A percentile compares a stretch with the other conserved stretches of the same genome.
Conservation (phyloP, 2,888 invertebrate genomes). For the Lottia scabra region DNA sequence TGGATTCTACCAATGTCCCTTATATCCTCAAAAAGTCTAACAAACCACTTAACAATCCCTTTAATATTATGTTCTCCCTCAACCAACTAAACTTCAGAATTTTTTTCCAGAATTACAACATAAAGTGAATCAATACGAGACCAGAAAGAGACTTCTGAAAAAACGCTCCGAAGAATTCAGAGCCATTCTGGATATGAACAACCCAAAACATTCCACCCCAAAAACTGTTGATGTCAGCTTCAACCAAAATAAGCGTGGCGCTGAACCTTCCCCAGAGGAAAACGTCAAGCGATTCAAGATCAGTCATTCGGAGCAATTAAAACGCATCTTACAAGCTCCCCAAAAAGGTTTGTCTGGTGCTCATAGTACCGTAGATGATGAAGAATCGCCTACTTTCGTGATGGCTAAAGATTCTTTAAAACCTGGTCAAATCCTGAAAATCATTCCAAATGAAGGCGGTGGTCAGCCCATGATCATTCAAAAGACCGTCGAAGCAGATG, state of each 20-base stretch:
- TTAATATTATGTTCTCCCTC: no score
- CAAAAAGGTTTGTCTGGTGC: background rate
- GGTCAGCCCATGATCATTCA: background rate
- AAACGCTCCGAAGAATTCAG: constrained; percentile 50
- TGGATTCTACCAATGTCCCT: background rate
- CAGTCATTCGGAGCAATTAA: background rate
- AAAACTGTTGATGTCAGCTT: no score
- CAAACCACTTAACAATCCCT: no score
- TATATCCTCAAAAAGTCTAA: background rate
- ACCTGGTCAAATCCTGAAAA: background rate
- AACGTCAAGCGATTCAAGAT: background rate
- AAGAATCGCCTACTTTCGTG: background rate
- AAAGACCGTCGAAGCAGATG: background rate
- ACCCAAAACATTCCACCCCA: background rate
- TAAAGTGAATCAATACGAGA: constrained; percentile 48
- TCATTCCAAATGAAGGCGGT: background rate
- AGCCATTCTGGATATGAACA: constrained; percentile 34
- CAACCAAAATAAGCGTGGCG: background rate
- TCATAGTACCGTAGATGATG: background rate
- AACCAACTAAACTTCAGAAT: no score
- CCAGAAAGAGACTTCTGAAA: constrained; percentile 44
- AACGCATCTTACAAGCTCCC: background rate
- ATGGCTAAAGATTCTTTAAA: background rate
- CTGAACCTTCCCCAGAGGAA: background rate
- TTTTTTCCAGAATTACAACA: constrained; percentile 43